These are phyloP conservation scores for Hylaeus volcanicus DNA, from an alignment of 1,140 invertebrate species.

Conservation along the genomic window DNA sequence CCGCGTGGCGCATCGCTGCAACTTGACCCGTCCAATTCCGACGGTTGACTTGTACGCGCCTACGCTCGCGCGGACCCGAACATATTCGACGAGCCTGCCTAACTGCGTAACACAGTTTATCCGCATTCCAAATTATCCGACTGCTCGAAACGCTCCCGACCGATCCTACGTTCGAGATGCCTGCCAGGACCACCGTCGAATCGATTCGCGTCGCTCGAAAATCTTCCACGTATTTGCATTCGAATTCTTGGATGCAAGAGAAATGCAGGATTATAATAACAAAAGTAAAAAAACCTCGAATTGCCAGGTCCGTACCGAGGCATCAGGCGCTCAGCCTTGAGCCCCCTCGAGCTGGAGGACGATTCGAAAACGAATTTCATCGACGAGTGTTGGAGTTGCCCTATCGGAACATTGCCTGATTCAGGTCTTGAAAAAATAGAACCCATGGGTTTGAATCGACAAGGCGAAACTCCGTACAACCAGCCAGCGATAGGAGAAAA, in stretches of 20 bases:
- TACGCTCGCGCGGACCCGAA: slow-evolving; percentile 7
- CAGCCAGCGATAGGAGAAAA: not conserved
- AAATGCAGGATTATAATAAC: not conserved
- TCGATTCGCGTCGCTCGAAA: slow-evolving; percentile 1
- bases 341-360: too few species aligned
- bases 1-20: slow-evolving; percentile 58
- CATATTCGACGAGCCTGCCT: slow-evolving; percentile 10
- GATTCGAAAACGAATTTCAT: too few species aligned
- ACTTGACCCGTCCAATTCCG: slow-evolving; percentile 74
- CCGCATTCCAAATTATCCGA: slow-evolving; percentile 67
- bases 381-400: too few species aligned
- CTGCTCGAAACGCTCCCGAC: slow-evolving; percentile 24
- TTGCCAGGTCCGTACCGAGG: too few species aligned
- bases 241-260: not conserved
- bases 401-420: too few species aligned
- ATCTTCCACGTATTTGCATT: not conserved
- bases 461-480: not conserved
- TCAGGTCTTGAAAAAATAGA: too few species aligned
- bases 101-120: slow-evolving; percentile 52
- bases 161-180: not conserved
- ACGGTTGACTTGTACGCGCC: slow-evolving; percentile 71
- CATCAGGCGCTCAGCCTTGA: too few species aligned
- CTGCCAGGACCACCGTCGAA: not conserved
- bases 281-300: too few species aligned
- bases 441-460: not conserved